These are phyloP conservation scores for Herminia tarsipennalis DNA, from an alignment of 2,888 invertebrate genomes.

Conservation along the genomic window DNA sequence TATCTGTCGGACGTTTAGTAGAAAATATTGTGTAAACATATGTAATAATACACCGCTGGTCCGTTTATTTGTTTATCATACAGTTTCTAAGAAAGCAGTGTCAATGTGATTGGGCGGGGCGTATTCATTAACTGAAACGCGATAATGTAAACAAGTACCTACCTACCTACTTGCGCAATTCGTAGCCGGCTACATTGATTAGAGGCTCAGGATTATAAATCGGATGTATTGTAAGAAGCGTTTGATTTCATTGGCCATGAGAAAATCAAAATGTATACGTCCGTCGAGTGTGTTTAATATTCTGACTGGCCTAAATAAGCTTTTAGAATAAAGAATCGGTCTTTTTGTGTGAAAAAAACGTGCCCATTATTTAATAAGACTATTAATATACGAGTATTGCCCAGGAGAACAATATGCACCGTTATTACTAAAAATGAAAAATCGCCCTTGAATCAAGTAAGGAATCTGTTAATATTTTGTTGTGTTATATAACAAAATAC, in stretches of 20 bases:
- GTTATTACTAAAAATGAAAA: too few relatives aligned
- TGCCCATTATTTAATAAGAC: too few relatives aligned
- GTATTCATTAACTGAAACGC: constrained; percentile 50
- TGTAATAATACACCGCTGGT: constrained; percentile 47
- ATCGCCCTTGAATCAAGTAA: too few relatives aligned
- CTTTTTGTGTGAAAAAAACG: too few relatives aligned
- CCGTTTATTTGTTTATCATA: constrained; percentile 49
- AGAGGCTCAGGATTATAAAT: constrained; percentile 21
- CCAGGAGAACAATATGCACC: too few relatives aligned
- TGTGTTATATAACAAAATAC: too few relatives aligned
- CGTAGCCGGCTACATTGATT: constrained; percentile 22
- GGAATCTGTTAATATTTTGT: too few relatives aligned
- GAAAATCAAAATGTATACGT: constrained; percentile 1
- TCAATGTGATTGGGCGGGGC: constrained; percentile 42
- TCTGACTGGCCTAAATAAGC: too few relatives aligned
- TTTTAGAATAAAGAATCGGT: too few relatives aligned
- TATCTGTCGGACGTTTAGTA: constrained; percentile 32
- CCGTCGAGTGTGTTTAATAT: too few relatives aligned
- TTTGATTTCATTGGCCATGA: constrained; percentile 3
- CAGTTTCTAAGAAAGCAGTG: constrained; percentile 50
- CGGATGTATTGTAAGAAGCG: background rate
- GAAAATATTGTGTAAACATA: constrained; percentile 44
- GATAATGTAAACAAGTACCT: constrained; percentile 52
- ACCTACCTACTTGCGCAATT: constrained; percentile 31
- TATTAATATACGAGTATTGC: too few relatives aligned